A percentile compares a stretch with the other conserved stretches of the same genome.
Evolutionary conservation across 1,140 invertebrate species (phyloP).

Genomic region (Brachionus rubens): DNA sequence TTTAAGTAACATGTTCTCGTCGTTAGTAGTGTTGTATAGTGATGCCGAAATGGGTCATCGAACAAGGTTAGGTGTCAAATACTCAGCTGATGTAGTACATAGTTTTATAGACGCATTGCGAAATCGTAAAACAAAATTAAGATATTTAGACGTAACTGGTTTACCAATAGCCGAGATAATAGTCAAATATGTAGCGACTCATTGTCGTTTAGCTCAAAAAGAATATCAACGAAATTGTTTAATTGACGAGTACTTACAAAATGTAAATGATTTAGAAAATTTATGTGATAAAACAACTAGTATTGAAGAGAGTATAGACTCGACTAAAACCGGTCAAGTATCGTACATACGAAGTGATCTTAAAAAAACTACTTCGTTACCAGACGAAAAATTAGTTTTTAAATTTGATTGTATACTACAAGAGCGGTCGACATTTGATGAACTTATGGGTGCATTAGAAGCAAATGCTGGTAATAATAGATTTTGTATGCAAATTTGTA

Average conservation of each 20-base stretch:
- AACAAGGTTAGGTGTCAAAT: constrained; percentile 36
- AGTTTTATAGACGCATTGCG: constrained; percentile 45
- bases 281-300: constrained; percentile 32
- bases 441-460: constrained; percentile 30
- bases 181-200: constrained; percentile 45
- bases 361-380: constrained; percentile 10
- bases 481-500: constrained; percentile 40
- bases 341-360: constrained; percentile 7
- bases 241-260: constrained; percentile 43
- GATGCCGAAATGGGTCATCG: constrained; percentile 41
- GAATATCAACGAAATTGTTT: constrained; percentile 43
- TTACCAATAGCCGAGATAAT: constrained; percentile 44
- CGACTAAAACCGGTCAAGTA: not conserved
- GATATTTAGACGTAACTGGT: constrained; percentile 34
- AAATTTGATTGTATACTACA: constrained; percentile 45
- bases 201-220: constrained; percentile 46
- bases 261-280: constrained; percentile 44
- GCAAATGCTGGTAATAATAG: constrained; percentile 5
- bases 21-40: constrained; percentile 28
- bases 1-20: constrained; percentile 42
- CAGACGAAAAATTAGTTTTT: constrained; percentile 27
- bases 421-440: constrained; percentile 27
- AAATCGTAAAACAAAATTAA: constrained; percentile 12
- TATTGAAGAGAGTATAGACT: not conserved
- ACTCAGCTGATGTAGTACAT: constrained; percentile 43